Evolutionary conservation across 2,888 invertebrate genomes (phyloP).

Genomic region (Drosophila koepferae): DNA sequence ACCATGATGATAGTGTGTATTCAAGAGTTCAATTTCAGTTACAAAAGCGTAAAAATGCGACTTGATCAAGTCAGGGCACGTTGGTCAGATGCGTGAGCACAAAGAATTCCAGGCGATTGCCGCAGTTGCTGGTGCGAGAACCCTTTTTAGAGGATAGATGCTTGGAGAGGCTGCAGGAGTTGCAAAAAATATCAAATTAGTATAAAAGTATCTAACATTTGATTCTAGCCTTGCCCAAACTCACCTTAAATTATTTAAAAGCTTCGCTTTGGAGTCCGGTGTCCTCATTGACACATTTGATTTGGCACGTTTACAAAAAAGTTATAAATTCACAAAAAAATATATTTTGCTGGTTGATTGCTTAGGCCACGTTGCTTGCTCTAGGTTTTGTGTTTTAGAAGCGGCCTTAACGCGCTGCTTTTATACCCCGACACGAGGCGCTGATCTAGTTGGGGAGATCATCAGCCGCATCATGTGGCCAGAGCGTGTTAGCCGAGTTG

Average conservation of each 20-base stretch:
- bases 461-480: slow-evolving; percentile 53
- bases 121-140: slow-evolving; percentile 93
- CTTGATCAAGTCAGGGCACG: slow-evolving; percentile 89
- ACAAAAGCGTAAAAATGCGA: slow-evolving; percentile 16
- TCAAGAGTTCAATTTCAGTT: slow-evolving; percentile 30
- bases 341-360: background rate
- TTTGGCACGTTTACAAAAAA: slow-evolving; percentile 42
- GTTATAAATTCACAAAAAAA: background rate
- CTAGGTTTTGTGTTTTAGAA: slow-evolving; percentile 49
- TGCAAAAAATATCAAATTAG: background rate
- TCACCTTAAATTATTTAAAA: slow-evolving; percentile 84
- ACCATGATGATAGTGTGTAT: slow-evolving; percentile 76
- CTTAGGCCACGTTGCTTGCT: slow-evolving; percentile 28
- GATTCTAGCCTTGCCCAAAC: background rate
- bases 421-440: slow-evolving; percentile 46
- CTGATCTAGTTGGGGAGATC: slow-evolving; percentile 37
- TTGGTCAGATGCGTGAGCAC: slow-evolving; percentile 93
- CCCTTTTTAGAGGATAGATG: slow-evolving; percentile 94
- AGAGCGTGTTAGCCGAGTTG: slow-evolving; percentile 61
- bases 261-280: slow-evolving; percentile 84
- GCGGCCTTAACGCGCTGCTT: slow-evolving; percentile 34
- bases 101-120: slow-evolving; percentile 93
- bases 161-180: slow-evolving; percentile 90
- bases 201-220: background rate
- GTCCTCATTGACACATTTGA: slow-evolving; percentile 84